Base-by-base conservation (phyloP, 2,888 invertebrate genomes). In the Panorpa germanica region DNA sequence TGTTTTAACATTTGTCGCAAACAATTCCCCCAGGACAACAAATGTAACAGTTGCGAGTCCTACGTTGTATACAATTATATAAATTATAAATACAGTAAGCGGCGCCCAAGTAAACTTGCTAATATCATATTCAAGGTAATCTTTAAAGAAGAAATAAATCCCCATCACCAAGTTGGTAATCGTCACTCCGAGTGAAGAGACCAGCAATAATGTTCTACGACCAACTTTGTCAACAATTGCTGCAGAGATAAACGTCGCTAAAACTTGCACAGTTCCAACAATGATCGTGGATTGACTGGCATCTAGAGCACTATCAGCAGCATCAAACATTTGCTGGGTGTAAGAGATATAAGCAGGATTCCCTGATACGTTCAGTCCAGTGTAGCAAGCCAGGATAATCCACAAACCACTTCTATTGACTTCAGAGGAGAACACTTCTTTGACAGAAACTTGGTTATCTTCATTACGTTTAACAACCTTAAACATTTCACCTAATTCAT, bases 331-430 rank as follows among this genome's bases (percentile, higher is more conserved):
- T 2, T 54, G 54, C 34, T 68, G 63, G 1, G 68, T 63, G 41
- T 70, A 70, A 5, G 68, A 64, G 5, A 69, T 56, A 8, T 70
- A 59, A 1, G 69, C 67, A 34, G 68, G 67, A 36, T 68, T 68
- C 2, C 70, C 70, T 41, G 66, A 67, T 29, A 70, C 56, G 44
- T 76, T 73, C 43, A 65, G 65, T 16, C 65, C 62, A 3, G 63
- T 54, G 42, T 63, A 63, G 6, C 76, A 53, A 16, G 65, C 62
- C 7, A 70, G 43, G 34, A 65, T 60, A 29, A 76, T 64, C 40
- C 63, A 55, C 40, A 74, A 51, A 2, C 74, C 75, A 49, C 64
- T 65, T 37, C 65, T 58, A 42, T 67, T 67, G 1, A 60, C 62
- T 20, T 57, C 57, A 39, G 61, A 59, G 12, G 54, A 52, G 32